Conservation (phyloP, 1,140 invertebrate genomes). For the Agraylea sexmaculata region DNA sequence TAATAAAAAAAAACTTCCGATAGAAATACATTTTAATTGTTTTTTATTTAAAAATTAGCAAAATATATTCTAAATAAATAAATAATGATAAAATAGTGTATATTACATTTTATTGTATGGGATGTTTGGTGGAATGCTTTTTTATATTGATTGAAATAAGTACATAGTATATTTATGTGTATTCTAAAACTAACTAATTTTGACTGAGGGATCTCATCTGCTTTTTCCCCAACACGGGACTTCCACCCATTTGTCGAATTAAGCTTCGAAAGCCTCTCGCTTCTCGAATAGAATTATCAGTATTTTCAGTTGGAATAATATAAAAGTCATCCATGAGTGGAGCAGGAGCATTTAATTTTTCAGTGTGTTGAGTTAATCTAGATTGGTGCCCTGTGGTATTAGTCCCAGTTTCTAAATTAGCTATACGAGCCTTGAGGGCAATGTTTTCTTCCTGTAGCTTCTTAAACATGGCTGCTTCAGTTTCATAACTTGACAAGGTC, state of each 20-base stretch:
- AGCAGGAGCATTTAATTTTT: conserved; percentile 45
- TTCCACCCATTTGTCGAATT: conserved; percentile 69
- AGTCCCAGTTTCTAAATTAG: conserved; percentile 27
- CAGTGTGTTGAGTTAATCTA: conserved; percentile 41
- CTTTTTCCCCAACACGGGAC: conserved; percentile 65
- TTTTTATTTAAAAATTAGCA: no score
- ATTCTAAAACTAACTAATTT: no score
- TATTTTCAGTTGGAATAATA: conserved; percentile 70
- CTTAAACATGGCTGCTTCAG: conserved; percentile 67
- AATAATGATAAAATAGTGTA: no score
- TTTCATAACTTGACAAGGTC: conserved; percentile 71
- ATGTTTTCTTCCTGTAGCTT: conserved; percentile 77
- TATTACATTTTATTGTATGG: no score
- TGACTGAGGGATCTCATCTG: conserved; percentile 35
- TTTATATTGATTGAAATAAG: no score
- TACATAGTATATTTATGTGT: no score
- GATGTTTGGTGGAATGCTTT: no score
- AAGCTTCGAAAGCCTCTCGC: conserved; percentile 62
- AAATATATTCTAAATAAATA: no score
- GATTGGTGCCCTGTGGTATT: conserved; percentile 30
- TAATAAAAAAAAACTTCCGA: no score
- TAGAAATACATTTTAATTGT: no score
- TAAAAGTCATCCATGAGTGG: conserved; percentile 88
- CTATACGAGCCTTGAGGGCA: conserved; percentile 39
- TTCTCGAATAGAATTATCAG: conserved; percentile 41